Evolutionary conservation across 2,888 invertebrate species (phyloP).

Genomic region (Papilio demoleus): DNA sequence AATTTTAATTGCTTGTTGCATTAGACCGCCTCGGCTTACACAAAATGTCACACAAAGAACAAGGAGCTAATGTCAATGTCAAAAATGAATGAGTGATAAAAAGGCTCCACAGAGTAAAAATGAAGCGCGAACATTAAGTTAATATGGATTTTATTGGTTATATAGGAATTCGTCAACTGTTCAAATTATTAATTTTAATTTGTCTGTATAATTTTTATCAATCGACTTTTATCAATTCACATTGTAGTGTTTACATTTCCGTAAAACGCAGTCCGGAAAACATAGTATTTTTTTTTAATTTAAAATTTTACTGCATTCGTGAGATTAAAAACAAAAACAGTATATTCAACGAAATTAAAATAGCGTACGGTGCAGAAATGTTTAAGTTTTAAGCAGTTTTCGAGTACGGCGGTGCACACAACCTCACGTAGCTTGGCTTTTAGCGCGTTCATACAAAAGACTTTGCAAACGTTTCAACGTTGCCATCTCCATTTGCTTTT

Average conservation of each 20-base stretch:
- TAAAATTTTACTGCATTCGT: too few species aligned
- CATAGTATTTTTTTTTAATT: too few species aligned
- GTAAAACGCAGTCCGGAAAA: too few species aligned
- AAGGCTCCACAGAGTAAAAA: too few species aligned
- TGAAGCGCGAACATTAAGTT: too few species aligned
- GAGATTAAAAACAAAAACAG: slow-evolving; percentile 24
- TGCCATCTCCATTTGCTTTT: slow-evolving; percentile 54
- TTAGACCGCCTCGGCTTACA: too few species aligned
- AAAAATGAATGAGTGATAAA: too few species aligned
- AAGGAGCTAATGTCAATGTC: too few species aligned
- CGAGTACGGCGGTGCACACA: slow-evolving; percentile 47
- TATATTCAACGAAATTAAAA: slow-evolving; percentile 37
- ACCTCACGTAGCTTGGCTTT: slow-evolving; percentile 53
- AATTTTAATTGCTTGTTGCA: neutral
- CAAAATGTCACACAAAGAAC: too few species aligned
- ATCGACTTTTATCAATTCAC: neutral
- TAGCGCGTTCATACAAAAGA: slow-evolving; percentile 60
- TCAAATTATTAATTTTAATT: neutral
- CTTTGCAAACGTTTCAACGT: slow-evolving; percentile 51
- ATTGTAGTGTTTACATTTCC: too few species aligned
- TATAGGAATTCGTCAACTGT: neutral
- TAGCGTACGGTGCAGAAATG: slow-evolving; percentile 35
- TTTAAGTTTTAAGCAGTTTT: slow-evolving; percentile 39
- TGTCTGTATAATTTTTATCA: too few species aligned
- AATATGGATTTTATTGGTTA: too few species aligned